Evolutionary conservation across 2,113 vertebrate species (phyloP).

Genomic region (Regulus satrapa): DNA sequence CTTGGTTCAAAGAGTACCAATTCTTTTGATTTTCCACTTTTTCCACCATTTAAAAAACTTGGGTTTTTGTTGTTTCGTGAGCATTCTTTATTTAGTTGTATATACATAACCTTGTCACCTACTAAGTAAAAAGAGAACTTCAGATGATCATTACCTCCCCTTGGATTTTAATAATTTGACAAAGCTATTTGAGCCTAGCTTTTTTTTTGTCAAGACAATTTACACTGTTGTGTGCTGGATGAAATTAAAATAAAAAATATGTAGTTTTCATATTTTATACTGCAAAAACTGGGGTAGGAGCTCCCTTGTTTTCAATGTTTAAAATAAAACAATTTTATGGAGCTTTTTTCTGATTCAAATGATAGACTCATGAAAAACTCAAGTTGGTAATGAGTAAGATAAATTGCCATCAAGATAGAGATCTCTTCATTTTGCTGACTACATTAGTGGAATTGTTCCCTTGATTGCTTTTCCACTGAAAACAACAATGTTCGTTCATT

Average conservation of each 20-base stretch:
- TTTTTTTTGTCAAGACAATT: constrained; percentile 11
- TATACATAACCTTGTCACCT: background rate
- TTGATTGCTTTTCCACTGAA: background rate
- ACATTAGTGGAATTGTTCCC: background rate
- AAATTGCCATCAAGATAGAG: background rate
- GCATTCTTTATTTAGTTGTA: background rate
- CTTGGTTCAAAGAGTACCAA: background rate
- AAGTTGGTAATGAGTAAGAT: background rate
- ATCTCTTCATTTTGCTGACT: background rate
- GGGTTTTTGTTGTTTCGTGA: background rate
- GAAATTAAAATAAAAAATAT: constrained; percentile 28
- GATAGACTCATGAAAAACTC: background rate
- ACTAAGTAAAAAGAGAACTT: background rate
- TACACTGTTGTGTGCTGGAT: background rate
- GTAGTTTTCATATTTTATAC: background rate
- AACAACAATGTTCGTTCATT: background rate
- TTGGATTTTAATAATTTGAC: background rate
- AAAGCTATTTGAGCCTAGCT: background rate
- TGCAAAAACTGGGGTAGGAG: background rate
- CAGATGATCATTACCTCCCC: background rate
- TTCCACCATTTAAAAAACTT: background rate
- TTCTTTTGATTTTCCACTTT: background rate
- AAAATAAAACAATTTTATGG: background rate
- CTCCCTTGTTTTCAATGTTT: background rate
- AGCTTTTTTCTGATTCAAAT: background rate